Conservation (phyloP, 2,888 invertebrate species). For the Chrysomela aeneicollis region DNA sequence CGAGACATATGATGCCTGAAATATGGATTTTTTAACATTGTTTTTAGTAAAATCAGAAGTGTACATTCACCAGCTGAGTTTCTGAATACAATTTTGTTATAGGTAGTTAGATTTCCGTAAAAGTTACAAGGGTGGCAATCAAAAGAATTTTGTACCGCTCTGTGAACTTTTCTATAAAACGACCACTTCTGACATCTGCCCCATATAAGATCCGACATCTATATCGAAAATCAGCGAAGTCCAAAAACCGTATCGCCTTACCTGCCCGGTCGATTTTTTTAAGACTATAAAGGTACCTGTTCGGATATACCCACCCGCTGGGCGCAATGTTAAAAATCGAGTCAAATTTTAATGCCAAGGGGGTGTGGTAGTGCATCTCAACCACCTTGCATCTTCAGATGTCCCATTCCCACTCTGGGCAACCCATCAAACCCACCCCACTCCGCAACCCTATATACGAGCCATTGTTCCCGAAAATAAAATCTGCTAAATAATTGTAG, state of each 20-base stretch:
- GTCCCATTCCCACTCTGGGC: constrained; percentile 46
- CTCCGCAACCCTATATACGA: constrained; percentile 35
- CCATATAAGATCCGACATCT: constrained; percentile 21
- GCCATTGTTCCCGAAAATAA: constrained; percentile 55
- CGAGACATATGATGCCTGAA: too few species aligned
- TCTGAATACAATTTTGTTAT: too few species aligned
- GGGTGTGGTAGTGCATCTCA: constrained; percentile 55
- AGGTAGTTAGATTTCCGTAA: too few species aligned
- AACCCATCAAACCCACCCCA: constrained; percentile 40
- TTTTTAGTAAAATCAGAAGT: too few species aligned
- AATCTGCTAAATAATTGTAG: constrained; percentile 58
- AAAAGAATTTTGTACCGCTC: too few species aligned
- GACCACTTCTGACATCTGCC: constrained; percentile 22
- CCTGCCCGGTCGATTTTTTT: constrained; percentile 41
- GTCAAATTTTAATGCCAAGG: constrained; percentile 51
- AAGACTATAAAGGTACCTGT: constrained; percentile 43
- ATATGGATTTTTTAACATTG: too few species aligned
- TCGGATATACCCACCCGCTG: constrained; percentile 49
- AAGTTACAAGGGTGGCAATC: too few species aligned
- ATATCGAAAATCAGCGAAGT: constrained; percentile 25
- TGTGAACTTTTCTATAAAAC: too few species aligned
- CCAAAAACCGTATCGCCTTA: constrained; percentile 31
- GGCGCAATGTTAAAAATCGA: constrained; percentile 49
- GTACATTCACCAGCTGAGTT: too few species aligned
- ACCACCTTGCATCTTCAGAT: constrained; percentile 56